Evolutionary conservation across 2,113 vertebrate genomes (phyloP).

Genomic region (Eptesicus fuscus): DNA sequence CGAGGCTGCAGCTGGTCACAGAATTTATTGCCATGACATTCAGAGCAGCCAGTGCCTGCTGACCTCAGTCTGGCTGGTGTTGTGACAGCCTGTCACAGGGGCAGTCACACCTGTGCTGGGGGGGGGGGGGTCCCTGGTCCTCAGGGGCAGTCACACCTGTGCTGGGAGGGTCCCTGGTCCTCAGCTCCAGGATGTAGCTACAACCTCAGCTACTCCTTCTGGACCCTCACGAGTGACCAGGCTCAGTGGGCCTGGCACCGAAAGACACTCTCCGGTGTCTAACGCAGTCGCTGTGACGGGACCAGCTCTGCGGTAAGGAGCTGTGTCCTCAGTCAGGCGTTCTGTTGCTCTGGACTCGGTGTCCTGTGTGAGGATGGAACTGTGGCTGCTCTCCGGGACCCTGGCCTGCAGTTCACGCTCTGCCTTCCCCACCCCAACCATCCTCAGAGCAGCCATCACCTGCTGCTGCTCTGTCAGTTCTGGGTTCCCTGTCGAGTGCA

Average conservation of each 20-base stretch:
- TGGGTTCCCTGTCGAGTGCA: neutral
- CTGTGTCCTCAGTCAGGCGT: neutral
- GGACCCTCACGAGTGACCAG: neutral
- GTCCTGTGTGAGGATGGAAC: neutral
- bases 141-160: too few species aligned
- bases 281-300: fast-evolving
- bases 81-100: neutral
- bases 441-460: neutral
- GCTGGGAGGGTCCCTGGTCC: too few species aligned
- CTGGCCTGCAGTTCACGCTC: neutral
- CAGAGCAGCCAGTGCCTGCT: neutral
- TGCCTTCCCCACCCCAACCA: neutral
- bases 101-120: neutral
- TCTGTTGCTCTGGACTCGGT: neutral
- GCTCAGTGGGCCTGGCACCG: neutral
- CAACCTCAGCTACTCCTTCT: neutral
- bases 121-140: neutral
- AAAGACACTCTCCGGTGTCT: neutral
- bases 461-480: neutral
- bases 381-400: too few species aligned
- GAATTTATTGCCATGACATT: neutral
- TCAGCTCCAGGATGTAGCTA: neutral
- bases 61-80: neutral
- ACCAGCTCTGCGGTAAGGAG: neutral
- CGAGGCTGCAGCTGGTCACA: neutral